A percentile compares a stretch with the other conserved stretches of the same genome.
Conservation (phyloP, 2,797 vertebrate species). For the Arnoldichthys spilopterus region DNA sequence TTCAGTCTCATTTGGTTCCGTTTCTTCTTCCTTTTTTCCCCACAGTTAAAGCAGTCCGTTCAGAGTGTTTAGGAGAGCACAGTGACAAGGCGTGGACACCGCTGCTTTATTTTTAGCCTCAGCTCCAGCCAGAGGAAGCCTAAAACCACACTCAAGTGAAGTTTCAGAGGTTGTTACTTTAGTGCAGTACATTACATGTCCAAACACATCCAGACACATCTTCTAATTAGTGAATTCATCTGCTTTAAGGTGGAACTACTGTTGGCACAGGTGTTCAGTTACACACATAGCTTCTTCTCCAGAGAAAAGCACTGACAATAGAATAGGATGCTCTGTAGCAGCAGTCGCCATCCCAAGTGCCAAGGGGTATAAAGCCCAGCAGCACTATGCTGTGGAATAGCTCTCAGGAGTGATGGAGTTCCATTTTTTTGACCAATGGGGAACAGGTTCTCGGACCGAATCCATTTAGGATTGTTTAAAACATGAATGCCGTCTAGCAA, state of each 20-base stretch:
- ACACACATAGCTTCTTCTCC: background rate
- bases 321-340: no score
- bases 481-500: no score
- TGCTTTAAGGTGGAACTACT: no score
- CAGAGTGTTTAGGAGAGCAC: constrained; percentile 1
- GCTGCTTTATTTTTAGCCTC: background rate
- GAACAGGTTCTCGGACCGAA: no score
- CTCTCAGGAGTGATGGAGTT: no score
- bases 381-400: no score
- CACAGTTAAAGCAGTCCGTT: constrained; percentile 30
- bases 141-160: background rate
- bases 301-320: background rate
- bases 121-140: background rate
- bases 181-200: background rate
- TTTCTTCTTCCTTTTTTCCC: constrained; percentile 23
- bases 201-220: background rate
- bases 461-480: no score
- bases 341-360: no score
- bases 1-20: constrained; percentile 18
- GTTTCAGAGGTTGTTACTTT: background rate
- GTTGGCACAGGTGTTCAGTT: background rate
- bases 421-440: no score
- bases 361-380: no score
- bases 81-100: background rate
- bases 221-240: background rate